phyloP scores from a whole-genome alignment of 2,888 invertebrate species.

The Galeruca laticollis region DNA sequence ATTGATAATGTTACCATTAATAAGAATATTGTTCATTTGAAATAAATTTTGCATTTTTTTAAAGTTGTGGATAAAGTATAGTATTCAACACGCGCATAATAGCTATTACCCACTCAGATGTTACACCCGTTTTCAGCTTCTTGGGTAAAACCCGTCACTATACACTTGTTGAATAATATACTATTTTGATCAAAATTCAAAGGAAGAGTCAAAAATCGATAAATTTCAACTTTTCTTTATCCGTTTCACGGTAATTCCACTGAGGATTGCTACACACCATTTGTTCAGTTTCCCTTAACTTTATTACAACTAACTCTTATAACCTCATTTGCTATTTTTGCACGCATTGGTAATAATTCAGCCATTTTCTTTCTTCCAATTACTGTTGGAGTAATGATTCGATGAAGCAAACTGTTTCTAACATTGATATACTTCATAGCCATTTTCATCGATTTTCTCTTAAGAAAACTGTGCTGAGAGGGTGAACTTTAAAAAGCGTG shows the following conservation, averaged over 20 bases:
- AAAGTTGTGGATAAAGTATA: too few species aligned
- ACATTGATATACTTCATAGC: constrained; percentile 44
- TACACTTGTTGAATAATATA: too few species aligned
- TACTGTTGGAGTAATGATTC: constrained; percentile 41
- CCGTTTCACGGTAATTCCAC: constrained; percentile 13
- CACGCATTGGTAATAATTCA: constrained; percentile 40
- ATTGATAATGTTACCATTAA: too few species aligned
- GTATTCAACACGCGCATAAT: too few species aligned
- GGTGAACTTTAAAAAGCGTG: constrained; percentile 41
- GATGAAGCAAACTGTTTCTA: constrained; percentile 39
- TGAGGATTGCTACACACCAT: constrained; percentile 19
- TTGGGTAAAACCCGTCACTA: too few species aligned
- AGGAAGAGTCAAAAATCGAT: neutral
- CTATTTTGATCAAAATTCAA: too few species aligned
- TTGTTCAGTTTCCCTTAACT: constrained; percentile 10
- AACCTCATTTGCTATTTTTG: constrained; percentile 35
- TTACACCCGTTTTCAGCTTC: too few species aligned
- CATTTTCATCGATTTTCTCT: constrained; percentile 43
- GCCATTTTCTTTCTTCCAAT: constrained; percentile 39
- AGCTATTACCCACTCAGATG: too few species aligned
- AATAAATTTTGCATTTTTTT: too few species aligned
- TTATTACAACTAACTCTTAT: constrained; percentile 26
- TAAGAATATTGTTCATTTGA: too few species aligned
- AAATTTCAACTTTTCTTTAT: neutral
- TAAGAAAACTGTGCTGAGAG: constrained; percentile 36